These are phyloP conservation scores for Polyommatus iphigenia DNA, from an alignment of 2,888 invertebrate species.

Conservation along the genomic window DNA sequence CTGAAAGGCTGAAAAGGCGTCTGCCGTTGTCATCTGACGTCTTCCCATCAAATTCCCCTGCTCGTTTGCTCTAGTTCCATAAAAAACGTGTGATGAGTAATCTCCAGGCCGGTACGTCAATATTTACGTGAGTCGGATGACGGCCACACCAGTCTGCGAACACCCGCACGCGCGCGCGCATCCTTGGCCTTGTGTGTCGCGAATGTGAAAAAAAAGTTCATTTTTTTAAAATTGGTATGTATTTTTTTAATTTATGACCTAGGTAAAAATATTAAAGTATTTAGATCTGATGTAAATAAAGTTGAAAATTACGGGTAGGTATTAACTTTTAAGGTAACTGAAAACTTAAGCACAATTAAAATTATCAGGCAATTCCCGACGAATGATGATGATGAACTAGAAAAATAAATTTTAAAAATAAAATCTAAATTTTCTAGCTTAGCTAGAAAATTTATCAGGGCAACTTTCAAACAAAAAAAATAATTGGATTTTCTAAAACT, in stretches of 20 bases:
- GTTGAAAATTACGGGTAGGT: no score
- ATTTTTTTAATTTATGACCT: not conserved
- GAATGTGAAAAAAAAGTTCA: not conserved
- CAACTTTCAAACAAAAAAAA: no score
- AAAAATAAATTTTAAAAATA: no score
- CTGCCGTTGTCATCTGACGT: not conserved
- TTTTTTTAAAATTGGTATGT: not conserved
- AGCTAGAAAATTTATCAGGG: not conserved
- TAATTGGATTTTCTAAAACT: no score
- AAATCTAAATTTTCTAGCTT: no score
- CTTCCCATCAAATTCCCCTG: not conserved
- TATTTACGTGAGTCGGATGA: conserved; percentile 8
- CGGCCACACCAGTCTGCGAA: not conserved
- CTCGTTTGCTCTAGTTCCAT: conserved; percentile 10
- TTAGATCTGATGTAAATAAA: not conserved
- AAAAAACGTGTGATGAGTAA: conserved; percentile 4
- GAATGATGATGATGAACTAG: not conserved
- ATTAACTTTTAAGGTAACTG: not conserved
- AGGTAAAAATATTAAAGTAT: not conserved
- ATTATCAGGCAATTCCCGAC: not conserved
- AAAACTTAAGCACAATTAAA: not conserved
- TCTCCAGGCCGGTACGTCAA: not conserved
- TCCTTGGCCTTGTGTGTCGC: not conserved
- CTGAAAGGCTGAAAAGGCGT: not conserved
- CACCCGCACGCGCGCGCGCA: conserved; percentile 4